A percentile compares a stretch with the other conserved stretches of the same genome.
phyloP scores from a whole-genome alignment of 1,140 invertebrate species.

The Trypoxylus dichotomus region DNA sequence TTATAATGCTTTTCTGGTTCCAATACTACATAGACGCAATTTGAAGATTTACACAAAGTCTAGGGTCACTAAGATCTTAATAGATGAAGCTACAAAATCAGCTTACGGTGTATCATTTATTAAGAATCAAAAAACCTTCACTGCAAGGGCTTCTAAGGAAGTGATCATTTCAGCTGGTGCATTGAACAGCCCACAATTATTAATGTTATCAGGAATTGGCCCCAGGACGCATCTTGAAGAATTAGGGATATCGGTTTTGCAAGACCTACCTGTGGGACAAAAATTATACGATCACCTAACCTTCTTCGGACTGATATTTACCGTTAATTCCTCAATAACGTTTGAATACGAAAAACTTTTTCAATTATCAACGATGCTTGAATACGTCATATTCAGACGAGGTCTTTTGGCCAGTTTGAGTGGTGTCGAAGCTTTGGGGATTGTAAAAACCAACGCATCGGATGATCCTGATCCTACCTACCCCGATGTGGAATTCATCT shows the following conservation, averaged over 20 bases:
- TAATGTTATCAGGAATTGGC: slow-evolving; percentile 79
- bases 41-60: slow-evolving; percentile 81
- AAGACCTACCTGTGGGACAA: slow-evolving; percentile 58
- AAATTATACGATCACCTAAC: slow-evolving; percentile 61
- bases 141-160: slow-evolving; percentile 77
- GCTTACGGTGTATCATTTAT: slow-evolving; percentile 78
- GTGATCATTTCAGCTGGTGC: slow-evolving; percentile 85
- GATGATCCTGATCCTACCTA: slow-evolving; percentile 50
- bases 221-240: slow-evolving; percentile 61
- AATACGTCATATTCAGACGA: slow-evolving; percentile 43
- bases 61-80: slow-evolving; percentile 72
- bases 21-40: slow-evolving; percentile 76
- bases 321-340: slow-evolving; percentile 41
- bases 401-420: slow-evolving; percentile 50
- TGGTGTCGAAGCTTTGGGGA: slow-evolving; percentile 59
- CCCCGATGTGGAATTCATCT: slow-evolving; percentile 66
- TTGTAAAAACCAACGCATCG: slow-evolving; percentile 56
- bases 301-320: slow-evolving; percentile 50
- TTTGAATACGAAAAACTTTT: neutral
- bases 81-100: slow-evolving; percentile 65
- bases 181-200: slow-evolving; percentile 82
- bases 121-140: slow-evolving; percentile 66
- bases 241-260: slow-evolving; percentile 50
- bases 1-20: slow-evolving; percentile 82
- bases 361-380: neutral